phyloP scores from a whole-genome alignment of 2,888 invertebrate genomes.

The Nymphalis urticae region DNA sequence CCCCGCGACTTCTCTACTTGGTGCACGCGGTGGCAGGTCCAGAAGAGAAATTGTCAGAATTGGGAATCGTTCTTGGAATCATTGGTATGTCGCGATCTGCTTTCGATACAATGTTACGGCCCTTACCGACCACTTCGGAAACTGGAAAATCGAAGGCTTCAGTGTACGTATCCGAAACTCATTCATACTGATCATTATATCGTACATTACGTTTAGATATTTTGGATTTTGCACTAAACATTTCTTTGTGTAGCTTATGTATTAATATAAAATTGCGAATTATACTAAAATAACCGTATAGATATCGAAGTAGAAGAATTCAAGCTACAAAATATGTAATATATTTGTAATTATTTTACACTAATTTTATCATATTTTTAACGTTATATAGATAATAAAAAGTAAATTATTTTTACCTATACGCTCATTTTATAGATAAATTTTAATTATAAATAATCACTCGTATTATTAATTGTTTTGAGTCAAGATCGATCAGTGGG shows the following conservation, averaged over 20 bases:
- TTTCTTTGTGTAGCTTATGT: not conserved
- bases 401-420: too few species aligned
- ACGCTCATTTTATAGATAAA: too few species aligned
- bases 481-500: too few species aligned
- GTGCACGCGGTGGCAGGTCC: constrained; percentile 77
- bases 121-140: constrained; percentile 47
- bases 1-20: constrained; percentile 75
- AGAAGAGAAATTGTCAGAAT: constrained; percentile 74
- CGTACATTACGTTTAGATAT: constrained; percentile 11
- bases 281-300: too few species aligned
- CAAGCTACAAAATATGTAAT: too few species aligned
- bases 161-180: constrained; percentile 45
- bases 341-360: too few species aligned
- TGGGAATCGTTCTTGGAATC: constrained; percentile 80
- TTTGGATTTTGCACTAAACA: constrained; percentile 18
- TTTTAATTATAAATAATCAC: too few species aligned
- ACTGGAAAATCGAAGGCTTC: constrained; percentile 58
- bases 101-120: constrained; percentile 82
- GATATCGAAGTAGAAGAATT: too few species aligned
- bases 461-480: too few species aligned
- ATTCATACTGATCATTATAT: constrained; percentile 20
- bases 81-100: constrained; percentile 79
- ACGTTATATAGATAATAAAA: too few species aligned
- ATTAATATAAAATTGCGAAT: not conserved
- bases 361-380: too few species aligned